A percentile compares a stretch with the other conserved stretches of the same genome.
These are phyloP conservation scores for Indri indri DNA, from an alignment of 2,113 vertebrate species.

Conservation along the genomic window DNA sequence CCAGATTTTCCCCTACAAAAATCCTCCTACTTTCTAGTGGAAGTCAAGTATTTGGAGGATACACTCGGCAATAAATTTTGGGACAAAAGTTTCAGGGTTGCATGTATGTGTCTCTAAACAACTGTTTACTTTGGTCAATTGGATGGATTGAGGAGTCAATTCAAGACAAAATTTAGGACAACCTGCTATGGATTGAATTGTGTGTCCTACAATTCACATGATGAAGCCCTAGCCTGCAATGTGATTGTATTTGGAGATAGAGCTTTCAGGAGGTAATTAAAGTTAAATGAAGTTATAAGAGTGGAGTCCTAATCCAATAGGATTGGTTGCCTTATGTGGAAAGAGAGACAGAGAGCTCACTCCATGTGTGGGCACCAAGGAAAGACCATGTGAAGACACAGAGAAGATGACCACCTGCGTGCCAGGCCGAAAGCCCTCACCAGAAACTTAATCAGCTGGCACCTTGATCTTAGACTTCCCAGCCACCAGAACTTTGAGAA, in stretches of 20 bases:
- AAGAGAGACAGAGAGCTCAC: fast-evolving
- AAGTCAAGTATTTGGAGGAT: not conserved
- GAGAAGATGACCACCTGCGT: not conserved
- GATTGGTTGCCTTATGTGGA: not conserved
- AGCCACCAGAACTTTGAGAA: not conserved
- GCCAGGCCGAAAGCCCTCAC: not conserved
- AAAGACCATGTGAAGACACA: not conserved
- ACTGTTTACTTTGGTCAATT: not conserved
- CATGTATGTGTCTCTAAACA: not conserved
- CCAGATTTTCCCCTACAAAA: not conserved
- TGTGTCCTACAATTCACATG: not conserved
- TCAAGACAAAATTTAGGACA: not conserved
- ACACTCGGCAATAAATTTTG: not conserved
- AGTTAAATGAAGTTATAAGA: not conserved
- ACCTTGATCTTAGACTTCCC: not conserved
- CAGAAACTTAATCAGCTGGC: not conserved
- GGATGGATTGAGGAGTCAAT: not conserved
- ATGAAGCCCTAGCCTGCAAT: not conserved
- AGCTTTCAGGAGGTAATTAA: not conserved
- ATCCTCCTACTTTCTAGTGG: not conserved
- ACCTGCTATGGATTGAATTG: not conserved
- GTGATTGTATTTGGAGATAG: not conserved
- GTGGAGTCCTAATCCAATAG: not conserved
- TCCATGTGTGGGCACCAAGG: not conserved
- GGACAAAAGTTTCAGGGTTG: not conserved